phyloP scores from a whole-genome alignment of 2,113 vertebrate genomes.

The Tenebrosternarchus preto region DNA sequence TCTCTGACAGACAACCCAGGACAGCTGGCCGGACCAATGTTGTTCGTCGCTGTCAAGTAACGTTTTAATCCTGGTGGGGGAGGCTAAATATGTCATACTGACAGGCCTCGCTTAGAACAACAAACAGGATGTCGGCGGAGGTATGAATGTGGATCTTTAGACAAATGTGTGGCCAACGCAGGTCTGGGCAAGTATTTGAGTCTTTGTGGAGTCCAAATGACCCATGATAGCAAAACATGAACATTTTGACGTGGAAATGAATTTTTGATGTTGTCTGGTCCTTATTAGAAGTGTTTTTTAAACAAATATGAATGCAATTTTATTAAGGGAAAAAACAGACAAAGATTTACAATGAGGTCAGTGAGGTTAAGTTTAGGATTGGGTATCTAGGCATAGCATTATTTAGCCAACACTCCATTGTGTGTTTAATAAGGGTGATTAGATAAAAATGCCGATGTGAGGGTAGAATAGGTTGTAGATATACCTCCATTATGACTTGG shows the following conservation, averaged over 20 bases:
- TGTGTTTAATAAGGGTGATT: constrained; percentile 64
- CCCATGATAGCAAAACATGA: too few relatives aligned
- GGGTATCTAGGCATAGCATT: too few relatives aligned
- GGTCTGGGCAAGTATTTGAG: not conserved
- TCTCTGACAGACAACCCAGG: constrained; percentile 25
- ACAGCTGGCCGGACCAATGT: constrained; percentile 31
- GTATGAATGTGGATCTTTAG: not conserved
- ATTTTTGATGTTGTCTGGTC: too few relatives aligned
- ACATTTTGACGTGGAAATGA: too few relatives aligned
- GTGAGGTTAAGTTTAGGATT: not conserved
- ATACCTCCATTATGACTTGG: constrained; percentile 64
- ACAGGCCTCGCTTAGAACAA: constrained; percentile 38
- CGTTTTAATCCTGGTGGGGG: constrained; percentile 42
- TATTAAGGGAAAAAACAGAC: too few relatives aligned
- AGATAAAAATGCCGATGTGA: constrained; percentile 73
- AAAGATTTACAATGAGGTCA: too few relatives aligned
- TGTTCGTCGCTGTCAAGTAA: constrained; percentile 7
- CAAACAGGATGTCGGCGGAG: constrained; percentile 38
- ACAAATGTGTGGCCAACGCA: not conserved
- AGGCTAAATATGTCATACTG: constrained; percentile 46
- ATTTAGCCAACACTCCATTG: too few relatives aligned
- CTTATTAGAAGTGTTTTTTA: too few relatives aligned
- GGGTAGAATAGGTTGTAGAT: constrained; percentile 72
- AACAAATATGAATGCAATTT: too few relatives aligned
- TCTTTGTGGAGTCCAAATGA: too few relatives aligned